Base-by-base conservation (phyloP, 2,797 vertebrate species). In the Microctenopoma steveboyesi region DNA sequence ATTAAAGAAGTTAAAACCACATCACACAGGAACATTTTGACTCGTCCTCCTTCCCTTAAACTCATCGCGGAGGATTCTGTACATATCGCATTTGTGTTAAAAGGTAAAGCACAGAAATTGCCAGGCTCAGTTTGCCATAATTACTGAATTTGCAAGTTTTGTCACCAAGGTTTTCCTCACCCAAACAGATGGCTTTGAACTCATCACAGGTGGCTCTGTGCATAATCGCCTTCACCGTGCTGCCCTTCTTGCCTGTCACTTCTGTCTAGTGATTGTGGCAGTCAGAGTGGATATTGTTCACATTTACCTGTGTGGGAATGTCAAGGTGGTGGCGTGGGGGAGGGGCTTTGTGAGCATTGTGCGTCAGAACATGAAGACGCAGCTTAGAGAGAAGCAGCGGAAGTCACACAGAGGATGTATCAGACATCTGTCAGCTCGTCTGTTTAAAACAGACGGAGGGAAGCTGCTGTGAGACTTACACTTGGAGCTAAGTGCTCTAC, bases 101-200 rank as follows among this genome's bases (percentile, higher is more conserved):
- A 76, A 35, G 27, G 37, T 53, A 61, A n/a, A 60, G 27, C 33
- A 9, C 42, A 51, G 56, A 53, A 66, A 66, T 55, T 55, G 64
- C 42, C 49, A 3, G 47, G 59, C 39, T 51, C 53, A 14, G 4
- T n/a, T 46, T 18, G 45, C 64, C 8, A 14, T 68, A 68, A 78
- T 82, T 76, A 71, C 71, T 69, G 13, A 71, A 73, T 66, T 69
- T 55, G 42, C 58, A 65, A 39, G 37, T 83, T 84, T 78, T 83
- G 82, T 70, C 84, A 64, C 72, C n/a, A 10, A 52, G 65, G 67
- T 76, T 83, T 76, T 58, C 55, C 59, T 66, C 58, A 39, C 40
- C 58, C 27, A 16, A 72, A 80, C 65, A 69, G 75, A 74, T 55
- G 60, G 74, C 78, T 84, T 81, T 86, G 74, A 86, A 87, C 72